phyloP scores from a whole-genome alignment of 2,113 vertebrate genomes.

The Oncorhynchus clarkii region DNA sequence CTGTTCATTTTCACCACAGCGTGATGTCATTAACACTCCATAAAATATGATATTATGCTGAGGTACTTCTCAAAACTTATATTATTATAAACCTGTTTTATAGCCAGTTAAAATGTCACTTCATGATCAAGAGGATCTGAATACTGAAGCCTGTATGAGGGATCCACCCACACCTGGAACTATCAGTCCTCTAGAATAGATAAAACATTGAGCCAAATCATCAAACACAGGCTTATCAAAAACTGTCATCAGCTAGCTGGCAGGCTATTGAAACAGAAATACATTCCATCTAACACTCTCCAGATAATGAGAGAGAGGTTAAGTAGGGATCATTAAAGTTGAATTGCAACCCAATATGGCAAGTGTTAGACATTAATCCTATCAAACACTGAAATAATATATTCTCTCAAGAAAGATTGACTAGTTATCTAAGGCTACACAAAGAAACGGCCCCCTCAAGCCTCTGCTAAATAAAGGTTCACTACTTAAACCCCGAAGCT shows the following conservation, averaged over 20 bases:
- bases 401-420: not conserved
- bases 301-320: not conserved
- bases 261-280: too few species aligned
- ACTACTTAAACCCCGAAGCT: not conserved
- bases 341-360: not conserved
- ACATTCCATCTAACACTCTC: not conserved
- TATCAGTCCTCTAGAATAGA: not conserved
- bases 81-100: constrained; percentile 1
- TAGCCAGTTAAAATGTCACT: not conserved
- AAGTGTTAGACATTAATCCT: not conserved
- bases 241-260: too few species aligned
- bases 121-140: not conserved
- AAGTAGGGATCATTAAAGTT: not conserved
- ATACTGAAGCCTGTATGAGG: not conserved
- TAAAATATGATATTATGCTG: not conserved
- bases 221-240: not conserved
- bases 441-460: not conserved
- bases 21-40: not conserved
- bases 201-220: not conserved
- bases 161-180: not conserved
- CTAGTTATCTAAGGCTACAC: not conserved
- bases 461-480: not conserved
- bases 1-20: not conserved
- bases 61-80: not conserved
- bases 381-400: not conserved